Conservation (phyloP, 1,140 invertebrate species). For the Drosophila tsacasi region DNA sequence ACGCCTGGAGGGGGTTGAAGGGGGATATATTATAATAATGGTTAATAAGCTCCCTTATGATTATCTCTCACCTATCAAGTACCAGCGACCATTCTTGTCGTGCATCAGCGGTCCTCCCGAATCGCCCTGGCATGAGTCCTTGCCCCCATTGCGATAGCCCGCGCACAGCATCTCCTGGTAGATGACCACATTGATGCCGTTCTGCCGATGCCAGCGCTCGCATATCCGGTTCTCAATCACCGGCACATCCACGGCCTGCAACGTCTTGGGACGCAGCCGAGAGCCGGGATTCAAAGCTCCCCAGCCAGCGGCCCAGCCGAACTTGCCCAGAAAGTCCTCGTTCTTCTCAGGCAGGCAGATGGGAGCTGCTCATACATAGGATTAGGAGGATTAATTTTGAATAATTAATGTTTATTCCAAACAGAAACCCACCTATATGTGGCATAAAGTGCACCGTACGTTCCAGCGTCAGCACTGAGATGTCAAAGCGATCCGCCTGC, state of each 20-base stretch:
- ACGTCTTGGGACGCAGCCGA: constrained; percentile 93
- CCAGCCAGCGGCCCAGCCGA: constrained; percentile 97
- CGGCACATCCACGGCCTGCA: constrained; percentile 97
- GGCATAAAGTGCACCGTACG: constrained; percentile 95
- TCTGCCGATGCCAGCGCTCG: constrained; percentile 92
- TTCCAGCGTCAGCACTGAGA: constrained; percentile 95
- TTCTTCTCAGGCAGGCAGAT: constrained; percentile 96
- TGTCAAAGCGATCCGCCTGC: constrained; percentile 95
- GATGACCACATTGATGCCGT: constrained; percentile 96
- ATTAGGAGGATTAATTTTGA: neutral
- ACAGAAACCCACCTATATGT: constrained; percentile 89
- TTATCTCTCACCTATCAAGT: constrained; percentile 88
- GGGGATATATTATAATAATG: neutral
- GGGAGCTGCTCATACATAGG: constrained; percentile 87
- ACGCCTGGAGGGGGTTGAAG: constrained; percentile 87
- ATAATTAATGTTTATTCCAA: too few species aligned
- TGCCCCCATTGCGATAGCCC: constrained; percentile 95
- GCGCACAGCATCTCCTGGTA: constrained; percentile 99
- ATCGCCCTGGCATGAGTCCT: constrained; percentile 91
- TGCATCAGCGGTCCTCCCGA: constrained; percentile 96
- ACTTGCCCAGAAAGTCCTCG: constrained; percentile 95
- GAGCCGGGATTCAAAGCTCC: constrained; percentile 95
- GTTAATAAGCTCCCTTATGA: neutral
- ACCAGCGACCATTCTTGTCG: constrained; percentile 94
- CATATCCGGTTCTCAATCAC: constrained; percentile 95